These are phyloP conservation scores for Saimiri boliviensis DNA, from an alignment of 2,113 vertebrate genomes.

Conservation along the genomic window DNA sequence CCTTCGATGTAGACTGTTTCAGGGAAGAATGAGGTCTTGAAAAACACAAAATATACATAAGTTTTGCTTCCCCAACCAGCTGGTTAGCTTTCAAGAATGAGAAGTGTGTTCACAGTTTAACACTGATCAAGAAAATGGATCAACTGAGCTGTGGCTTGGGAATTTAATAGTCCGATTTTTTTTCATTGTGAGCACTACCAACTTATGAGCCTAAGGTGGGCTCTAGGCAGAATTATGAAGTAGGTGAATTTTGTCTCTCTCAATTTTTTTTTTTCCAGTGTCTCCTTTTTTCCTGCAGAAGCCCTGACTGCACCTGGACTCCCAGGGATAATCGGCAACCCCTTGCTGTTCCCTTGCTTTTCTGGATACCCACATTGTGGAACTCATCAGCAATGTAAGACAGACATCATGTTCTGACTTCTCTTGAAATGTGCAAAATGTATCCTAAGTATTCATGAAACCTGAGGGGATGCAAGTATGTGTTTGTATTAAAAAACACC, in stretches of 20 bases:
- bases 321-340: background rate
- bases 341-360: background rate
- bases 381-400: background rate
- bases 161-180: background rate
- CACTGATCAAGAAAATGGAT: background rate
- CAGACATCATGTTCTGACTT: background rate
- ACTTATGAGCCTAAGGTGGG: background rate
- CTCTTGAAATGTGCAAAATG: background rate
- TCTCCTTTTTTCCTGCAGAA: background rate
- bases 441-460: background rate
- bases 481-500: background rate
- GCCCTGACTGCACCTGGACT: background rate
- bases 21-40: background rate
- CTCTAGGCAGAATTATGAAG: background rate
- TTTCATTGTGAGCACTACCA: background rate
- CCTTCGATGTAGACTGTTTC: background rate
- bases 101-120: background rate
- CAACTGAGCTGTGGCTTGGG: background rate
- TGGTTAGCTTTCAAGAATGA: background rate
- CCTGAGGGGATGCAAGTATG: background rate
- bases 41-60: background rate
- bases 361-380: background rate
- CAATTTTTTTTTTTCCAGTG: background rate
- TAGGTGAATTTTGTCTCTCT: background rate
- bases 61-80: background rate